A percentile compares a stretch with the other conserved stretches of the same genome.
phyloP scores from a whole-genome alignment of 1,140 invertebrate genomes.

The Drosophila arizonae region DNA sequence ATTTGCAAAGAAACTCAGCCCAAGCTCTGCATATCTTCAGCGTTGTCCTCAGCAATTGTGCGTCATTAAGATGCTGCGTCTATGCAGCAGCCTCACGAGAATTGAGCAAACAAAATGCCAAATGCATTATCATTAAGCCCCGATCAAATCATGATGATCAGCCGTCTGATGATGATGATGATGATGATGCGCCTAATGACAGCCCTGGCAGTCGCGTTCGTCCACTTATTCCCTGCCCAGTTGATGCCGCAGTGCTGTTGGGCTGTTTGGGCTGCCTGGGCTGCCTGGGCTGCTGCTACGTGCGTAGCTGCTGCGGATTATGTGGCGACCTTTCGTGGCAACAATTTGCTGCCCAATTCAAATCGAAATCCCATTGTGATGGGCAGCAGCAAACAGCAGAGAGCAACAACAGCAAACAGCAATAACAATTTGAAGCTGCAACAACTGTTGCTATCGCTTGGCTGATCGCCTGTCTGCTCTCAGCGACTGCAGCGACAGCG shows the following conservation, averaged over 20 bases:
- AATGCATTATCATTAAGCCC: conserved; percentile 45
- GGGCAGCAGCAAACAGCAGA: conserved; percentile 13
- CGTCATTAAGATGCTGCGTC: conserved; percentile 61
- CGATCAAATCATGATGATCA: conserved; percentile 32
- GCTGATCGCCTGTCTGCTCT: conserved; percentile 30
- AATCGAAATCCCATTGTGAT: conserved; percentile 43
- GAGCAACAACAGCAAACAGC: conserved; percentile 26
- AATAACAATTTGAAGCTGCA: conserved; percentile 13
- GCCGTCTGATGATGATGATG: conserved; percentile 5
- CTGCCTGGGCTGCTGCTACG: background rate
- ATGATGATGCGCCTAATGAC: conserved; percentile 41
- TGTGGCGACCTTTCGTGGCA: conserved; percentile 35
- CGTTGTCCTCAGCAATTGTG: conserved; percentile 36
- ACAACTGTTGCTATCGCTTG: conserved; percentile 32
- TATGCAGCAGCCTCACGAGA: conserved; percentile 27
- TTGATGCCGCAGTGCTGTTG: conserved; percentile 9
- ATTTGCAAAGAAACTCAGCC: background rate
- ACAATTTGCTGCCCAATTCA: conserved; percentile 40
- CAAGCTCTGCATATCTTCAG: conserved; percentile 1
- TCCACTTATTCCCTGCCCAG: conserved; percentile 40
- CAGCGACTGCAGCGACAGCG: conserved; percentile 15
- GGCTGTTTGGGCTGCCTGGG: background rate
- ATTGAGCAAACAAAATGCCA: conserved; percentile 63
- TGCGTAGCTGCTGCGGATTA: conserved; percentile 32
- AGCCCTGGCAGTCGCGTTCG: conserved; percentile 40